phyloP scores from a whole-genome alignment of 2,113 vertebrate genomes.

The Drymodes brunneopygia region DNA sequence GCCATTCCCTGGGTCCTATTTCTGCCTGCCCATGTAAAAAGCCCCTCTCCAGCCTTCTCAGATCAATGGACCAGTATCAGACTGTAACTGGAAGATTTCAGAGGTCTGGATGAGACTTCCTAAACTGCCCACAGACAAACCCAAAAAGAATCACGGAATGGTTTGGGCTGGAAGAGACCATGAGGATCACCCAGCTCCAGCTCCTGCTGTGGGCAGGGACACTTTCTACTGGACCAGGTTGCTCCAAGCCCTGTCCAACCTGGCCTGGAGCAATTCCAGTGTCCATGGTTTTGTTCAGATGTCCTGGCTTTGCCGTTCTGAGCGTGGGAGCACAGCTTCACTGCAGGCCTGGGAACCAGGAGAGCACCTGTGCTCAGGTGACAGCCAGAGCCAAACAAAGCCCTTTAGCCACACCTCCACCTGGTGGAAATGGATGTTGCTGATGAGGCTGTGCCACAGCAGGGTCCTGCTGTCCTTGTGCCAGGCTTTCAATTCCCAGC shows the following conservation, averaged over 20 bases:
- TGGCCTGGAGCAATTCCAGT: neutral
- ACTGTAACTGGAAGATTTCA: no score
- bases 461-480: neutral
- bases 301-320: neutral
- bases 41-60: neutral
- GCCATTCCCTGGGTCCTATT: neutral
- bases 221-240: neutral
- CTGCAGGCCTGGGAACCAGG: neutral
- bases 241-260: neutral
- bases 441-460: rapidly evolving
- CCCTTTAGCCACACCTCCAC: neutral
- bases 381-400: neutral
- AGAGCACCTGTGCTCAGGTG: rapidly evolving
- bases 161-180: neutral
- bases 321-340: neutral
- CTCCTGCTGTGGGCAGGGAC: neutral
- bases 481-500: neutral
- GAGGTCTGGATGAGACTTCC: neutral
- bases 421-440: neutral
- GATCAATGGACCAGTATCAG: rapidly evolving
- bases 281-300: rapidly evolving
- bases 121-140: neutral
- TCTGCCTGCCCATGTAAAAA: neutral
- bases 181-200: neutral
- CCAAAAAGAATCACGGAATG: neutral